Percentiles rank a stretch among this genome's conserved stretches.
phyloP scores from a whole-genome alignment of 1,140 invertebrate species.

The Drosophila punjabiensis region DNA sequence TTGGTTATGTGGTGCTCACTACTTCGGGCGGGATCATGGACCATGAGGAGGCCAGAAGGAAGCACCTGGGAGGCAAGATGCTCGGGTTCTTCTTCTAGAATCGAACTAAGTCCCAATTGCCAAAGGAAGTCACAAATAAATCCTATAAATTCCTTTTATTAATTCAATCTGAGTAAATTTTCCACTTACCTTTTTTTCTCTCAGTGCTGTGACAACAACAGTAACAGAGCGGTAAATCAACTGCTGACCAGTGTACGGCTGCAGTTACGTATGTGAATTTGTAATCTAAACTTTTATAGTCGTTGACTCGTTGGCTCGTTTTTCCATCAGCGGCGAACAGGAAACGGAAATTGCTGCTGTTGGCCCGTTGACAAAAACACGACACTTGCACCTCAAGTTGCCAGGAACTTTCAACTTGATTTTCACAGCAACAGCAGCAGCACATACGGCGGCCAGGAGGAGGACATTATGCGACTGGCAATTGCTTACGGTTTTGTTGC shows the following conservation, averaged over 20 bases:
- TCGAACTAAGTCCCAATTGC: background rate
- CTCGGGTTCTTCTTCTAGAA: conserved; percentile 99
- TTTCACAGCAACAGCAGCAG: conserved; percentile 41
- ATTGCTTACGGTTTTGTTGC: conserved; percentile 75
- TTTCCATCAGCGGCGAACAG: conserved; percentile 73
- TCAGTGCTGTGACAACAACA: conserved; percentile 28
- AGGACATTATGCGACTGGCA: conserved; percentile 69
- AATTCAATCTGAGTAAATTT: background rate
- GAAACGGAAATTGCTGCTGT: conserved; percentile 83
- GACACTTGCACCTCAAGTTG: conserved; percentile 82
- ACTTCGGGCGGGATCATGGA: conserved; percentile 99
- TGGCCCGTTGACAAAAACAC: conserved; percentile 82
- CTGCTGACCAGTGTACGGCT: conserved; percentile 69
- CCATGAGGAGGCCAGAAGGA: conserved; percentile 99
- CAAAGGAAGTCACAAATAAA: background rate
- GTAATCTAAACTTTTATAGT: conserved; percentile 81
- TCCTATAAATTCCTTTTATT: background rate
- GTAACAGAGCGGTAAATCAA: conserved; percentile 68
- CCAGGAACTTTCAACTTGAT: conserved; percentile 81
- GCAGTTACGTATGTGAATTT: conserved; percentile 80
- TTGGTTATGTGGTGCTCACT: conserved; percentile 98
- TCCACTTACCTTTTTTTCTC: background rate
- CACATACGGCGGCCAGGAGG: conserved; percentile 13
- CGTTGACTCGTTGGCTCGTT: conserved; percentile 60
- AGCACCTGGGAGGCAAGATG: conserved; percentile 99